phyloP scores from a whole-genome alignment of 1,140 invertebrate species.

The Paralvinella palmiformis region DNA sequence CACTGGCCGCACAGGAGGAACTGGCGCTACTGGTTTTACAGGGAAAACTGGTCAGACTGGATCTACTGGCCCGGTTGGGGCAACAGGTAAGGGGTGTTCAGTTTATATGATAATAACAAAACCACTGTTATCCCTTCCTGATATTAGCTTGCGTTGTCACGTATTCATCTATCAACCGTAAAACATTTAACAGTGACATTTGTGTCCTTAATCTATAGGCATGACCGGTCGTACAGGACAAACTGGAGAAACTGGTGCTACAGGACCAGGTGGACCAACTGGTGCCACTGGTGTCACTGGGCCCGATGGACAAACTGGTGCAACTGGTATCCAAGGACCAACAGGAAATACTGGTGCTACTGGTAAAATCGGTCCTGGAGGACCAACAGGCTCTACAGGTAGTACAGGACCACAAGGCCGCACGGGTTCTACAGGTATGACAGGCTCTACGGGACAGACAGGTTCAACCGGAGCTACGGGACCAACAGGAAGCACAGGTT shows the following conservation, averaged over 20 bases:
- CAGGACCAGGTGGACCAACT: background rate
- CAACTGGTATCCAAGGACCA: background rate
- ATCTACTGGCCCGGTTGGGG: background rate
- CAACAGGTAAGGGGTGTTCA: background rate
- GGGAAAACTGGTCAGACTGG: background rate
- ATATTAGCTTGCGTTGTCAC: too few species aligned
- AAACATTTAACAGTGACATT: too few species aligned
- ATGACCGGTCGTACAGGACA: background rate
- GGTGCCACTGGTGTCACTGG: background rate
- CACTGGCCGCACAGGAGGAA: constrained; percentile 2
- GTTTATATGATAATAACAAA: too few species aligned
- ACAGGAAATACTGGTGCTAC: background rate
- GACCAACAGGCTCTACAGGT: background rate
- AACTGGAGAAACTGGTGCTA: background rate
- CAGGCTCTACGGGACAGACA: background rate
- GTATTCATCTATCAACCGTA: too few species aligned
- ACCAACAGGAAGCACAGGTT: background rate
- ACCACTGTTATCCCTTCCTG: too few species aligned
- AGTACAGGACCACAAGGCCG: background rate
- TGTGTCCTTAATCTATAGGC: too few species aligned
- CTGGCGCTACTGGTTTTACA: constrained; percentile 2
- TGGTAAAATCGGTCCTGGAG: background rate
- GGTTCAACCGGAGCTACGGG: constrained; percentile 10
- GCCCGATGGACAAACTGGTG: background rate
- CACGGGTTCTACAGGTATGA: background rate